phyloP scores from a whole-genome alignment of 53 echinoderm and acorn worm genomes.

The Holothuria scabra region DNA sequence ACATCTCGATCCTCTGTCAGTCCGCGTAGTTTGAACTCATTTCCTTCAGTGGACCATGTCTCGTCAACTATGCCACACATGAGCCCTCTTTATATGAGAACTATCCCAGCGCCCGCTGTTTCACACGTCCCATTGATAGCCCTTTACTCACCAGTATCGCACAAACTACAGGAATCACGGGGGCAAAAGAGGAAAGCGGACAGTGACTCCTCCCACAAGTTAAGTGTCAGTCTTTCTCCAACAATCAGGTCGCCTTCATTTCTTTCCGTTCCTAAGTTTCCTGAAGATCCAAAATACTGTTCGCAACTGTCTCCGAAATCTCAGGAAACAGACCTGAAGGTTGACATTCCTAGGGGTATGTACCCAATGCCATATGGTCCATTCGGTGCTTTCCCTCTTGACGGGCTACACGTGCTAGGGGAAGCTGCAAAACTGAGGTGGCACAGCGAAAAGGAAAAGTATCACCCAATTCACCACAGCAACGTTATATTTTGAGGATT shows the following conservation, averaged over 20 bases:
- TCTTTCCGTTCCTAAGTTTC: slow-evolving; percentile 10
- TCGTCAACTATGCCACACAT: neutral
- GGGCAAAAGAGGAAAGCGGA: neutral
- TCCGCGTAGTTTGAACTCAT: slow-evolving; percentile 50
- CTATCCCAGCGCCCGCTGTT: neutral
- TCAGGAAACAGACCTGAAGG: neutral
- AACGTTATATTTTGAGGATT: neutral
- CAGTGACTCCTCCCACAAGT: neutral
- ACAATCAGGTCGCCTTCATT: slow-evolving; percentile 18
- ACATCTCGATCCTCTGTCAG: slow-evolving; percentile 27
- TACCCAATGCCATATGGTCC: slow-evolving; percentile 23
- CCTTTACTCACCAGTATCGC: slow-evolving; percentile 38
- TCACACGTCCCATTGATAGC: slow-evolving; percentile 43
- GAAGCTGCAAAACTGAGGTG: slow-evolving; percentile 36
- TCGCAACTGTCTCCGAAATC: slow-evolving; percentile 19
- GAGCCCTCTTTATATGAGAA: slow-evolving; percentile 2
- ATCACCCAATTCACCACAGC: slow-evolving; percentile 16
- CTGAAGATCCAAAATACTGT: slow-evolving; percentile 1
- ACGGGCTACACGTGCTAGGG: slow-evolving; percentile 17
- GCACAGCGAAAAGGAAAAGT: slow-evolving; percentile 31
- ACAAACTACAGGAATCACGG: slow-evolving; percentile 13
- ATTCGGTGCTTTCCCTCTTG: slow-evolving; percentile 6
- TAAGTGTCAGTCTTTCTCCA: neutral
- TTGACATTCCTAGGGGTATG: neutral
- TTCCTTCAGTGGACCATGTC: slow-evolving; percentile 26